Evolutionary conservation across 2,888 invertebrate genomes (phyloP), one percentile per base, ranked within the genome.

Genomic region (Parnassius apollo): DNA sequence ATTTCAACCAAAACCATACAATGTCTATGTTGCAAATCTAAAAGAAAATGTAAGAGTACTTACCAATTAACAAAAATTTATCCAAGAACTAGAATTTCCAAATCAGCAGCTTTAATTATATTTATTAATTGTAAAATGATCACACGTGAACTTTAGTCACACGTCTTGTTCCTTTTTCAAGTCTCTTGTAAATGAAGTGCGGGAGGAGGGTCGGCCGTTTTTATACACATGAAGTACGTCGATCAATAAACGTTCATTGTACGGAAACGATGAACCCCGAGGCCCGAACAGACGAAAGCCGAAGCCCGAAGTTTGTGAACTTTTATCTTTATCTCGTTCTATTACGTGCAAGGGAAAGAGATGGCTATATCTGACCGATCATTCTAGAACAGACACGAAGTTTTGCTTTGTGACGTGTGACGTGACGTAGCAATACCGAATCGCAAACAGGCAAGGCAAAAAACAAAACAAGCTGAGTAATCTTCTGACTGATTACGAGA

Each of bases 81-180:
- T 57, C 64, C 52, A 53, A 42, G 49, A 56, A 59, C 57, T 57
- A 57, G 49, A 60, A 57, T 64, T 64, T 64, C 64, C 60, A 42
- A 35, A 52, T 57, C 60, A 64, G 64, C 64, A 64, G 57, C 57
- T 64, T 64, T 54, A 63, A 49, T 49, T 49, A 49, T 49, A 35
- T 7, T 35, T 35, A 35, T 35, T 49, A 59, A 63, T 59, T 63
- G 55, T 57, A 60, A 48, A 60, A 64, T 64, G 64, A 57, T 64
- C 59, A 60, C 64, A 60, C 48, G 57, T 57, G 60, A 60, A 53
- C 52, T 64, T 51, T 50, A 18, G 59, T 64, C 56, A 60, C 64
- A 64, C 64, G 64, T 64, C 64, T 64, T 60, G 42, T 60, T 64
- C 59, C 64, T 64, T 64, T 64, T 64, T 64, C 60, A 57, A 64